Evolutionary conservation across 2,888 invertebrate genomes (phyloP).

Genomic region (Antheraea yamamai): DNA sequence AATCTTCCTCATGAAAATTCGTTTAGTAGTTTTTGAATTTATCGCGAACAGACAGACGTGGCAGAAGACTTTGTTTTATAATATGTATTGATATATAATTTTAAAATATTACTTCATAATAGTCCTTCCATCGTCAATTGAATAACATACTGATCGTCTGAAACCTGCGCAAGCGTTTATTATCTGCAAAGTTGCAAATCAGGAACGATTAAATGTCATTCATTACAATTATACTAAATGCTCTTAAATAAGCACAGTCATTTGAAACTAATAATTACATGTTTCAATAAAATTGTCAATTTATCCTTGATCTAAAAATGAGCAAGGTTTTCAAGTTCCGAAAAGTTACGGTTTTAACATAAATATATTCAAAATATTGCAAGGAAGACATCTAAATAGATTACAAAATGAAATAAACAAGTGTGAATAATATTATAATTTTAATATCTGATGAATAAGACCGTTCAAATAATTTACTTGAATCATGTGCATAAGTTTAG

Average conservation of each 20-base stretch:
- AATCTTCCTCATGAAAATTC: too few relatives aligned
- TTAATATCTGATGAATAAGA: background rate
- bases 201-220: background rate
- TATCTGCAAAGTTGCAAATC: background rate
- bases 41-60: too few relatives aligned
- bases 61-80: too few relatives aligned
- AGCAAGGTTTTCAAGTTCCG: background rate
- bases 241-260: background rate
- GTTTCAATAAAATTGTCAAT: background rate
- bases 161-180: background rate
- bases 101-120: background rate
- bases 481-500: constrained; percentile 59
- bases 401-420: background rate
- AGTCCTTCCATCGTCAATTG: background rate
- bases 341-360: background rate
- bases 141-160: background rate
- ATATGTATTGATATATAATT: background rate
- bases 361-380: background rate
- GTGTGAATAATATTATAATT: background rate
- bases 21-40: too few relatives aligned
- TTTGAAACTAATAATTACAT: background rate
- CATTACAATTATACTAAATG: background rate
- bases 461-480: constrained; percentile 42
- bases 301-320: background rate
- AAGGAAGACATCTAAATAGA: background rate